Evolutionary conservation across 2,888 invertebrate genomes (phyloP).

Genomic region (Nasonovia ribisnigri): DNA sequence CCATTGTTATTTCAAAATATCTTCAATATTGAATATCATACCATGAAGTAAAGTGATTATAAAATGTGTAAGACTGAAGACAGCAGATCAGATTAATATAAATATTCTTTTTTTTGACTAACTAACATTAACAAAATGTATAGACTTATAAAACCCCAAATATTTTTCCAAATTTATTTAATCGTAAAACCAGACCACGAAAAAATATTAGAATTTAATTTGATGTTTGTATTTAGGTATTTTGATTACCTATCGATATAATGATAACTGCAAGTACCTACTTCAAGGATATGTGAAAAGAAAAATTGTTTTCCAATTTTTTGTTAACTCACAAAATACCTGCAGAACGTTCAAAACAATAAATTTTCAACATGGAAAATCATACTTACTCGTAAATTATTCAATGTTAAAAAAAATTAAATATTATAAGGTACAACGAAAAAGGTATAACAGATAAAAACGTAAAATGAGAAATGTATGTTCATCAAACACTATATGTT

Average conservation of each 20-base stretch:
- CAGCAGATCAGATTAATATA: not conserved
- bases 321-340: not conserved
- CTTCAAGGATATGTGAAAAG: not conserved
- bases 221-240: not conserved
- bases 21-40: not conserved
- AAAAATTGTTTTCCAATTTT: not conserved
- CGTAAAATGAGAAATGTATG: not conserved
- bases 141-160: not conserved
- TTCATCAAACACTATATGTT: not conserved
- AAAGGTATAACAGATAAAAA: not conserved
- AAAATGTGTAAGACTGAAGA: not conserved
- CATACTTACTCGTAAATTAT: not conserved
- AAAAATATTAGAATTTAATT: not conserved
- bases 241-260: not conserved
- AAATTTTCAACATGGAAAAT: not conserved
- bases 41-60: not conserved
- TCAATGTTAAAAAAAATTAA: not conserved
- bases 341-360: not conserved
- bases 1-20: conserved; percentile 18
- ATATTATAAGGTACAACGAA: not conserved
- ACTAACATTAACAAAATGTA: not conserved
- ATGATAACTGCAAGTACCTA: not conserved
- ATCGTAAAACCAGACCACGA: not conserved
- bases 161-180: not conserved
- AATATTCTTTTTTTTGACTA: not conserved